Base-by-base conservation (phyloP, 2,797 vertebrate genomes). In the Miichthys miiuy region DNA sequence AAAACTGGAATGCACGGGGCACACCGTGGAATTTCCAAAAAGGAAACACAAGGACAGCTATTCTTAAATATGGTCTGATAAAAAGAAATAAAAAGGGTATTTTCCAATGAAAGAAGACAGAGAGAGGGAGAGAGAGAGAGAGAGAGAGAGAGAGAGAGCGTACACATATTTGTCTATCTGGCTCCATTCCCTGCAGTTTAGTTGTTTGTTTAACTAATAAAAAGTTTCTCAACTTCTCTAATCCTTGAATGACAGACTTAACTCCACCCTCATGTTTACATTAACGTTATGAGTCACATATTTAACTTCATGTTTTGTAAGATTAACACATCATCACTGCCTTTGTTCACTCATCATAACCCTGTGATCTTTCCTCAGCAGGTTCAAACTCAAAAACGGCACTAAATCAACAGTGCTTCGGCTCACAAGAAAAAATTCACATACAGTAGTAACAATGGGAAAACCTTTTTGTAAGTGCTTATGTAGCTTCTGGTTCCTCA, bases 191-290 rank as follows among this genome's bases (percentile, higher is more conserved):
- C 50, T 27, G 55, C 0, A 0, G 3, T 27, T 44, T 12, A 16
- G 34, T 46, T 76, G 60, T 27, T 72, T 71, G 58, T 38, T 27
- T 67, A 72, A 58, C 48, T 23, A 55, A 6, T 25, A 21, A 57
- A 25, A 62, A 27, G 11, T 58, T 77, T 66, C n/a, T 56, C 3
- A 16, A 25, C 25, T 16, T 38, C 8, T 12, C 10, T 68, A 57
- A 71, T 74, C n/a, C 55, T 25, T 16, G 6, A 51, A 34, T 2
- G 21, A 63, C 48, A 68, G 23, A 16, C 30, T 8, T 27, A n/a
- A n/a, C n/a, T 25, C 6, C 34, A 2, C 34, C 34, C 17, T 47
- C 21, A 13, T 34, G 25, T 60, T 30, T 7, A 57, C 44, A 4
- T 20, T 17, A 56, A 74, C 4, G 23, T 13, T 42, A 27, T 77